Base-by-base conservation (phyloP, 2,797 vertebrate species). In the Chrysocyon brachyurus region DNA sequence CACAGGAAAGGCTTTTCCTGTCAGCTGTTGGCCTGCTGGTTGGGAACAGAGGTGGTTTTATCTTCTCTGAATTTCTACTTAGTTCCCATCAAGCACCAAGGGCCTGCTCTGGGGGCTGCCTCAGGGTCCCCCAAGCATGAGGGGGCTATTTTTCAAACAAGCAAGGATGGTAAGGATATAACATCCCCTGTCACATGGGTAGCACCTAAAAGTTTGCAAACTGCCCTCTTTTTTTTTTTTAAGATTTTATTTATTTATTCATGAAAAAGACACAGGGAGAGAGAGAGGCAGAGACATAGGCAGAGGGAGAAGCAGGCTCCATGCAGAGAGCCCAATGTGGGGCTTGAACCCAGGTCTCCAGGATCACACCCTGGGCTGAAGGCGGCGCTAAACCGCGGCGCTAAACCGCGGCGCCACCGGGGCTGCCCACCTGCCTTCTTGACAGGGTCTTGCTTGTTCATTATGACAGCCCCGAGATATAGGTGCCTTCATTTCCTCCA, bases 21-120 rank as follows among this genome's bases (percentile, higher is more conserved):
- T 66, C 52, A 33, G 24, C 36, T 70, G n/a, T 77, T 21, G 22
- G 6, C 70, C 81, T 0, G 2, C n/a, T 66, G 19, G 64, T 36
- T 49, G n/a, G 40, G 57, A 94, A 84, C n/a, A 54, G 79, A 49
- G 12, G 21, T 59, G 57, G 33, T 63, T 93, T 95, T 96, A 54
- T 59, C 57, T 84, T 94, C 90, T 97, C 33, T 68, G 24, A 84
- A 93, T 95, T 77, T 86, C 52, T 6, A 63, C 72, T 82, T 84
- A 49, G 77, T 86, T 97, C 73, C 68, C 49, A 31, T 40, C 54
- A 83, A 72, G 87, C 59, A 28, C 75, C 52, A 24, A 61, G 64
- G 54, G 31, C 22, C 57, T 57, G 46, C 87, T 56, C 40, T 33
- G 5, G 92, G 61, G 75, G 46, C 40, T 63, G 12, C 78, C 46